Evolutionary conservation across 2,797 vertebrate species (phyloP), one percentile per base, ranked within the genome.

Genomic region (Merluccius polli): DNA sequence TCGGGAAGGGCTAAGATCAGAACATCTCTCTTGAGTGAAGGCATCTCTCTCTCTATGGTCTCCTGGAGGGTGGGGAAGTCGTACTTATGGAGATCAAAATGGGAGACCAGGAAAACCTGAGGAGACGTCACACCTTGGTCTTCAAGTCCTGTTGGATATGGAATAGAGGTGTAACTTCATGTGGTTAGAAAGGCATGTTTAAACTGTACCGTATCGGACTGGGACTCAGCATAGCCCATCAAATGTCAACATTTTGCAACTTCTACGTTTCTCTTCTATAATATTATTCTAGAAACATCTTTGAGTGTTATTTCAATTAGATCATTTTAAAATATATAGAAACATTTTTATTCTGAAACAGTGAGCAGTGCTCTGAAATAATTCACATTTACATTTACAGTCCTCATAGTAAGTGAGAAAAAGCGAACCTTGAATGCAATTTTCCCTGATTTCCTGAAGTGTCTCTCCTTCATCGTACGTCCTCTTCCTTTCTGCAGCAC

Each of bases 91-190:
- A 92, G 85, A 0, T 81, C 72, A 13, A 74, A 72, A 78, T 85
- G 88, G 79, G 91, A 93, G 73, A 94, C 80, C 0, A 94, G 89
- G 87, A 95, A 95, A 76, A 93, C 83, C 31, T 87, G 83, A 2
- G 91, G 88, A 0, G 84, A 88, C 0, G 24, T 3, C 24, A 87
- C 0, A 0, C 86, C 89, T 0, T 63, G 75, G 0, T 36, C 36
- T 8, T 69, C 0, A 70, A 84, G 81, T 59, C 77, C 78, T 86
- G 76, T 65, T 10, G 35, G 21, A 44, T 70, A 52, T 11, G 21
- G 31, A 52, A 15, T 52, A 21, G 11, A 29, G 41, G 33, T n/a
- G 2, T 2, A 52, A 52, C 18, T 13, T 52, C 3, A 52, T 8
- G 18, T 21, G 12, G 44, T 52, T 15, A 52, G 18, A 52, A 21